Conservation (phyloP, 2,113 vertebrate genomes). For the Gymnocephalus cernua region DNA sequence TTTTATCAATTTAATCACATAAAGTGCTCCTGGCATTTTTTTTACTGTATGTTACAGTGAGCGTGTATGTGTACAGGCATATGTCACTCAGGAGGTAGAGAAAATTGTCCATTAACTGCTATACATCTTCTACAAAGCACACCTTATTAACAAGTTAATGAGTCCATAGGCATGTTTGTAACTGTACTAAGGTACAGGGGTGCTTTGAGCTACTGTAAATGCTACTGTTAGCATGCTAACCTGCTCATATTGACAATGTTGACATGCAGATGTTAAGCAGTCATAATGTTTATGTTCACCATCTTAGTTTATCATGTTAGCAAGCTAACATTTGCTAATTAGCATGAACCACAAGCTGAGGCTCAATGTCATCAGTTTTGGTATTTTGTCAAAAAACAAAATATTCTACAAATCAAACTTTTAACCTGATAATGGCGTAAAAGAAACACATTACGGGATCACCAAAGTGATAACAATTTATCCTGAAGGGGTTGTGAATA, state of each 20-base stretch:
- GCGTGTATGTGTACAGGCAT: not conserved
- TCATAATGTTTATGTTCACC: not conserved
- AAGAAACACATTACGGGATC: not conserved
- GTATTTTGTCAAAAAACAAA: not conserved
- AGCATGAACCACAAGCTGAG: not conserved
- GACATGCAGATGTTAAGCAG: not conserved
- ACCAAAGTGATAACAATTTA: not conserved
- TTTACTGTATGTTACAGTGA: not conserved
- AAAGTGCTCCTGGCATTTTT: not conserved
- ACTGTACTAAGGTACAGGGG: not conserved
- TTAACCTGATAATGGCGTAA: not conserved
- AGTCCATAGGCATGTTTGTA: not conserved
- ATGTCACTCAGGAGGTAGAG: too few species aligned
- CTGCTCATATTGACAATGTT: not conserved
- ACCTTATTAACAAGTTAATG: not conserved
- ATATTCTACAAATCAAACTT: not conserved
- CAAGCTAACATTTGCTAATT: not conserved
- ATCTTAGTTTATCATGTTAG: not conserved
- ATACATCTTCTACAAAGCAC: not conserved
- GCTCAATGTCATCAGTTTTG: not conserved
- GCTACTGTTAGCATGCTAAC: not conserved
- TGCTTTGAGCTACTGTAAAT: not conserved
- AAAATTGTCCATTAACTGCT: too few species aligned
- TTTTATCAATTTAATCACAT: slow-evolving; percentile 20
- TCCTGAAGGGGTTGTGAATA: not conserved